Evolutionary conservation across 2,888 invertebrate species (phyloP).

Genomic region (Germaria angustata): DNA sequence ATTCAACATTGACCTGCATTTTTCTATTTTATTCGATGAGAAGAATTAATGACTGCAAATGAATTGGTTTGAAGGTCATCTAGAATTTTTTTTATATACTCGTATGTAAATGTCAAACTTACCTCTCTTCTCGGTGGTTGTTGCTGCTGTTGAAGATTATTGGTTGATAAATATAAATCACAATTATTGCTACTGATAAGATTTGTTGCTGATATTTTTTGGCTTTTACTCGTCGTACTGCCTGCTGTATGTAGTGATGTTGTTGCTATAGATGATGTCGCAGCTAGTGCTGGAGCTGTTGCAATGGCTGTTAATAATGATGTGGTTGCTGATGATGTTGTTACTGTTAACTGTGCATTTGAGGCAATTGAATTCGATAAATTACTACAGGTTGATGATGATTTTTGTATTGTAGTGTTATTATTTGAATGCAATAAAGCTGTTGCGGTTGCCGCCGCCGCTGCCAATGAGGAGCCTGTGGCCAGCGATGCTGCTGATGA

Average conservation of each 20-base stretch:
- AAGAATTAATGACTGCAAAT: too few species aligned
- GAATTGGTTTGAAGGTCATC: too few species aligned
- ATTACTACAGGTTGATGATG: conserved; percentile 36
- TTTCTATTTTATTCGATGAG: too few species aligned
- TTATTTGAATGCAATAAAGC: conserved; percentile 41
- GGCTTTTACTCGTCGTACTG: conserved; percentile 12
- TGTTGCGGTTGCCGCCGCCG: conserved; percentile 49
- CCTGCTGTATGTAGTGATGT: conserved; percentile 68
- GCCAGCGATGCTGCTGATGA: conserved; percentile 65
- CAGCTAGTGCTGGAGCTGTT: conserved; percentile 64
- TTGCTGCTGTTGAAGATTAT: conserved; percentile 75
- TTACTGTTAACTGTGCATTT: conserved; percentile 56
- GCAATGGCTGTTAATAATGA: conserved; percentile 56
- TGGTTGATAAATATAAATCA: conserved; percentile 78
- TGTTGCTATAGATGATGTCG: conserved; percentile 70
- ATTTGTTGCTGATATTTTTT: conserved; percentile 59
- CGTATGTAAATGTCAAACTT: too few species aligned
- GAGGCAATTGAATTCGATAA: conserved; percentile 47
- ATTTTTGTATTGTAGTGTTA: conserved; percentile 51
- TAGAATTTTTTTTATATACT: too few species aligned
- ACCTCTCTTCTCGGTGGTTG: conserved; percentile 79
- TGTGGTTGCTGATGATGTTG: conserved; percentile 30
- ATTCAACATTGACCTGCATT: too few species aligned
- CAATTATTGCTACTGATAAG: conserved; percentile 76
- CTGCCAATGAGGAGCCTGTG: conserved; percentile 65